These are phyloP conservation scores for Tethea ocularis DNA, from an alignment of 2,888 invertebrate genomes.

Conservation along the genomic window DNA sequence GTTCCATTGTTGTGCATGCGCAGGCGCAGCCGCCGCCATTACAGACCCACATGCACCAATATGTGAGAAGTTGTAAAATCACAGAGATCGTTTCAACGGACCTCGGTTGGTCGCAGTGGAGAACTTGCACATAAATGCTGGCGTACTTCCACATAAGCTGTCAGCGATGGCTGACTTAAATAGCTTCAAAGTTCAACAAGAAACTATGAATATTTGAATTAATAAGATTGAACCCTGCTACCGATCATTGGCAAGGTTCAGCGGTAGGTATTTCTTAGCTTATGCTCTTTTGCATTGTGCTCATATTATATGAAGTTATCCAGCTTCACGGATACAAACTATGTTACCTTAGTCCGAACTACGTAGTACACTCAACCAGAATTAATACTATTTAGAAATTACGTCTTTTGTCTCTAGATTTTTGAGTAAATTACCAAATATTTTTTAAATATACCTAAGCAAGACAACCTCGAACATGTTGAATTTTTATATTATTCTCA, in stretches of 20 bases:
- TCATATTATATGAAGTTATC: no score
- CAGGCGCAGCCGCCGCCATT: slow-evolving; percentile 39
- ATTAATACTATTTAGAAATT: no score
- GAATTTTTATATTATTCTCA: background rate
- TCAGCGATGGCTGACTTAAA: slow-evolving; percentile 1
- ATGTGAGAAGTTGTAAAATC: slow-evolving; percentile 54
- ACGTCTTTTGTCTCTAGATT: no score
- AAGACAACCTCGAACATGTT: no score
- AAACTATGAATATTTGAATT: background rate
- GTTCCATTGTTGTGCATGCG: slow-evolving; percentile 69
- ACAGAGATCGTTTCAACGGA: slow-evolving; percentile 38
- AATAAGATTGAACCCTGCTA: background rate
- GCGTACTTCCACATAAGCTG: slow-evolving; percentile 15
- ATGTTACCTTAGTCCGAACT: no score
- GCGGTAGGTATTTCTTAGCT: no score
- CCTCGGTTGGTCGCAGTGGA: background rate
- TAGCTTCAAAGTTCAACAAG: background rate
- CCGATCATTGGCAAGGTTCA: no score
- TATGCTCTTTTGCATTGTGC: no score
- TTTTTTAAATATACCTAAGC: no score
- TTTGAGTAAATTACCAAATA: no score
- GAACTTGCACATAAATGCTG: background rate
- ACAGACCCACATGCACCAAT: slow-evolving; percentile 55
- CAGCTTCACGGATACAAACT: no score
- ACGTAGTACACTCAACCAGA: no score